These are phyloP conservation scores for Cynocephalus volans DNA, from an alignment of 2,113 vertebrate genomes.

Conservation along the genomic window DNA sequence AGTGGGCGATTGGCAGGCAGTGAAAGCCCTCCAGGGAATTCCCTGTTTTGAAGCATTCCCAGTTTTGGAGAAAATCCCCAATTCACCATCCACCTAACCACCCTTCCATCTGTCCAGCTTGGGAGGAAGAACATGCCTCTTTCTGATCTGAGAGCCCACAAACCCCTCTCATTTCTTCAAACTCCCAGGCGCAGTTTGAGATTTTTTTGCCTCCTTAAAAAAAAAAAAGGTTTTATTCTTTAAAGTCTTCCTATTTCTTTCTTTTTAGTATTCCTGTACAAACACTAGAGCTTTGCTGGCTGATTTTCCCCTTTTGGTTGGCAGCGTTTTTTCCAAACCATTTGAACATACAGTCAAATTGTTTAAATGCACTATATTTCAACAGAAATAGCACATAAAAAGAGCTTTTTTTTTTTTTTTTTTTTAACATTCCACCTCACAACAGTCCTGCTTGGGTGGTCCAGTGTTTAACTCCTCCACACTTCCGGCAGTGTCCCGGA, in stretches of 20 bases:
- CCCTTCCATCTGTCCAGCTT: not conserved
- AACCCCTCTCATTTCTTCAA: not conserved
- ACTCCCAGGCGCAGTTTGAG: not conserved
- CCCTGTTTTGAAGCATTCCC: not conserved
- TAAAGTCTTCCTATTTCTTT: not conserved
- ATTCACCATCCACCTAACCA: fast-evolving
- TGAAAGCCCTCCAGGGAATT: not conserved
- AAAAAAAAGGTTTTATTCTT: not conserved
- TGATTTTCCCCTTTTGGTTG: not conserved
- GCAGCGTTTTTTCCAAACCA: not conserved
- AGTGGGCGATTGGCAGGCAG: not conserved
- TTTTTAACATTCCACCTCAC: not conserved
- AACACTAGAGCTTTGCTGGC: not conserved
- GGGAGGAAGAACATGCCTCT: not conserved
- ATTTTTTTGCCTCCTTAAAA: not conserved
- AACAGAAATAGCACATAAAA: constrained; percentile 30
- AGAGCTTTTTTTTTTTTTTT: not conserved
- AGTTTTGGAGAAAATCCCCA: not conserved
- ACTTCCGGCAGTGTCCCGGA: not conserved
- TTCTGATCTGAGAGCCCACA: not conserved
- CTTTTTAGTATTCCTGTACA: not conserved
- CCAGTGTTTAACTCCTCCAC: not conserved
- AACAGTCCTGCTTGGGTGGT: not conserved
- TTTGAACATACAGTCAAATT: constrained; percentile 16
- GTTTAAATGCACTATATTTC: not conserved